Evolutionary conservation across 2,888 invertebrate species (phyloP).

Genomic region (Thyatira batis): DNA sequence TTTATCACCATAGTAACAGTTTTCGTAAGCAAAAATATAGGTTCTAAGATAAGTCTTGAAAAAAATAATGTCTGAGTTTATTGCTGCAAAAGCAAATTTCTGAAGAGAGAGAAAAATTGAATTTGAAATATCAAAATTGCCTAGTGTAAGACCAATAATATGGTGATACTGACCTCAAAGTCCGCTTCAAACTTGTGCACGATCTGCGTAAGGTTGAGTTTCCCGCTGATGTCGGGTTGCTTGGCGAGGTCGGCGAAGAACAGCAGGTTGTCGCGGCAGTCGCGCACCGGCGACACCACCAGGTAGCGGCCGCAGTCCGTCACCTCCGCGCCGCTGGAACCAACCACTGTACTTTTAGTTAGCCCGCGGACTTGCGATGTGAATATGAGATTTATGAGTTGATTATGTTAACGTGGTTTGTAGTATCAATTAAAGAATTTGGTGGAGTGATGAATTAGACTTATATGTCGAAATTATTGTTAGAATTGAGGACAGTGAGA

Average conservation of each 20-base stretch:
- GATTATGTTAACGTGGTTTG: too few relatives aligned
- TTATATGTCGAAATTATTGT: too few relatives aligned
- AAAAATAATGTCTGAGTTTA: too few relatives aligned
- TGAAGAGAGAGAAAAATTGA: neutral
- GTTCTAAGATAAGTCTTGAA: neutral
- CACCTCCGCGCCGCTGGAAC: conserved; percentile 89
- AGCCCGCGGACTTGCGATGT: neutral
- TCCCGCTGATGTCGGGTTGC: conserved; percentile 83
- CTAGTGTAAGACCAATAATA: too few relatives aligned
- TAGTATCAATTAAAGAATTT: too few relatives aligned
- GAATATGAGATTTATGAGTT: neutral
- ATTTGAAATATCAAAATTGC: too few relatives aligned
- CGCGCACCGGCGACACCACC: conserved; percentile 90
- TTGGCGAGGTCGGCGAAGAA: conserved; percentile 91
- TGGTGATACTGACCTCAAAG: conserved; percentile 91
- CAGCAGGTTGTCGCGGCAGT: conserved; percentile 95
- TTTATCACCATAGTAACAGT: too few relatives aligned
- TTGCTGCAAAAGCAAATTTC: too few relatives aligned
- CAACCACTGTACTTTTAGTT: conserved; percentile 8
- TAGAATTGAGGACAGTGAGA: too few relatives aligned
- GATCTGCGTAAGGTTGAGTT: conserved; percentile 88
- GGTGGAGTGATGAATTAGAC: too few relatives aligned
- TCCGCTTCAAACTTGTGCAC: conserved; percentile 96
- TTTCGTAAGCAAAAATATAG: too few relatives aligned
- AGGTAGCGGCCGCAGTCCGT: conserved; percentile 96